Base-by-base conservation (phyloP, 2,113 vertebrate species). In the human region DNA sequence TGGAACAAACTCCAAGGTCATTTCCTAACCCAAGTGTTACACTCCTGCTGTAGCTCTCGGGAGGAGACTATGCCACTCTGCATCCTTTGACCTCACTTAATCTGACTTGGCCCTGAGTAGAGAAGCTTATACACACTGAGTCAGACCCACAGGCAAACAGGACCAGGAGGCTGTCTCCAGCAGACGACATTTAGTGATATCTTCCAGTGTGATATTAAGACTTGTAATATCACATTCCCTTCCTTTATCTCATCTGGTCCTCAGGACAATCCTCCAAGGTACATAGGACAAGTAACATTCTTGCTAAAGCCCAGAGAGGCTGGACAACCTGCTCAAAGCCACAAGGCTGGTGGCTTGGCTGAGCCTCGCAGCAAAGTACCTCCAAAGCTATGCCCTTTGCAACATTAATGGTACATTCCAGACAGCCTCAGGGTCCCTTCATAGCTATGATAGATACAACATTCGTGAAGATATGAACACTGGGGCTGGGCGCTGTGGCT, bases 181-280 rank as follows among this genome's bases (percentile, higher is more conserved):
- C 70, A 79, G 48, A 61, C 20, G 52, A 9, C 79, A 25, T 18
- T 59, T 43, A 70, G n/a, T 27, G 7, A 52, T 13, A 48, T 43
- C 35, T 59, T 72, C 61, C 45, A 85, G 30, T 20, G 30, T 40
- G 40, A 23, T 80, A 40, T 52, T 84, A 90, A 81, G 81, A 93
- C 45, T 90, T 76, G 38, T 45, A 89, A 87, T 50, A 79, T 55
- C 50, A 22, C 35, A 91, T 73, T 97, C 85, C 90, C 64, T 93
- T 95, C 35, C 8, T 68, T 93, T 45, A 45, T 82, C 57, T 89
- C 76, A 66, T 82, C 48, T 75, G 59, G 38, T 78, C 72, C 52
- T 85, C 43, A 43, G 16, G 82, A 64, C 32, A 85, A 23, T 3
- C 14, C 57, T 73, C 22, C 16, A 12, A 68, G 10, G 22, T 61